These are phyloP conservation scores for Chloroceryle inda DNA, from an alignment of 2,797 vertebrate species.

Conservation along the genomic window DNA sequence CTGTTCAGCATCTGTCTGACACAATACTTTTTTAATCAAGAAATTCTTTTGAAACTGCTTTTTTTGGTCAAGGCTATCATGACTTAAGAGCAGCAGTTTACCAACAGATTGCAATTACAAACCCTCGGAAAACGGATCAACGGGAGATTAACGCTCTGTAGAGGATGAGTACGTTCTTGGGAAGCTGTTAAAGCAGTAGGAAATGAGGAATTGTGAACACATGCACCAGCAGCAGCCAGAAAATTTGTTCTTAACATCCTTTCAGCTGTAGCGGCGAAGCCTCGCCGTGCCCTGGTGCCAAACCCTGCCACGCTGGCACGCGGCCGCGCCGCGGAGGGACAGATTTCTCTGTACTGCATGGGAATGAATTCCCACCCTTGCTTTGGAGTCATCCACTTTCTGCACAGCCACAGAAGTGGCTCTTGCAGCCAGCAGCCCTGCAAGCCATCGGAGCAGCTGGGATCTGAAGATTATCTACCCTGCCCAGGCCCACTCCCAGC, in stretches of 20 bases:
- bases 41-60: neutral
- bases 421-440: neutral
- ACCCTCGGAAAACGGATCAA: neutral
- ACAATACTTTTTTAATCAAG: neutral
- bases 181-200: neutral
- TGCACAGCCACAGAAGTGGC: neutral
- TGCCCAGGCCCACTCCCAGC: neutral
- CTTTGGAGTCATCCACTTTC: neutral
- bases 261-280: neutral
- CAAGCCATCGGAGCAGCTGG: neutral
- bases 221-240: neutral
- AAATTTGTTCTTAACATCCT: neutral
- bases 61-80: neutral
- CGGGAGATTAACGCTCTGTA: neutral
- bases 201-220: neutral
- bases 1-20: neutral
- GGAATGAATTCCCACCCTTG: neutral
- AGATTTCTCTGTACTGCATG: too few species aligned
- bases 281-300: too few species aligned
- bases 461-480: constrained; percentile 9
- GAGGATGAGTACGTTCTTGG: neutral
- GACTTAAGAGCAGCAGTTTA: neutral
- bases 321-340: too few species aligned
- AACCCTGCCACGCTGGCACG: too few species aligned
- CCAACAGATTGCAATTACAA: neutral